phyloP scores from a whole-genome alignment of 1,140 invertebrate genomes.

The Drosophila oshimai region DNA sequence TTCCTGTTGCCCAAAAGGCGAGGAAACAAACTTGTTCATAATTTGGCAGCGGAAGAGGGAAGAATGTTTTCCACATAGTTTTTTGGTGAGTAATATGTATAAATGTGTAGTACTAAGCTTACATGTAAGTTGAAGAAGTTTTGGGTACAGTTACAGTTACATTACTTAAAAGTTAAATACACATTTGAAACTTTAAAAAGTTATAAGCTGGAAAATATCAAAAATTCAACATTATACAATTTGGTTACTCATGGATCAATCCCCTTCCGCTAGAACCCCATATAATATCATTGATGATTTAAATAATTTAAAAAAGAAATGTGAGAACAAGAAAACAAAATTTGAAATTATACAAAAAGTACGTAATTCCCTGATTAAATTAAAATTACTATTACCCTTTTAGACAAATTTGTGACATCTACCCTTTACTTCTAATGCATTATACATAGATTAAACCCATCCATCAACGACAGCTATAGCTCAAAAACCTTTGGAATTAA shows the following conservation, averaged over 20 bases:
- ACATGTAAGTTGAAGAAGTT: constrained; percentile 7
- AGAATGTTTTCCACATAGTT: constrained; percentile 1
- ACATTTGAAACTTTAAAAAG: too few relatives aligned
- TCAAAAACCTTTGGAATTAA: constrained; percentile 19
- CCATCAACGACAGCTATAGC: constrained; percentile 17
- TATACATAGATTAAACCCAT: constrained; percentile 4
- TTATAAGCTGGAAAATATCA: too few relatives aligned
- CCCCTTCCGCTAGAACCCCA: too few relatives aligned
- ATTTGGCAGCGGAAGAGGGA: constrained; percentile 1
- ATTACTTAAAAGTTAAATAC: background rate
- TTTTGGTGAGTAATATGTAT: constrained; percentile 18
- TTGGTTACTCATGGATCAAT: too few relatives aligned
- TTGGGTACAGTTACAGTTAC: background rate
- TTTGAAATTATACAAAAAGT: background rate
- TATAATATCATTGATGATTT: too few relatives aligned
- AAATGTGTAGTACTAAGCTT: background rate
- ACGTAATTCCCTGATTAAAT: background rate
- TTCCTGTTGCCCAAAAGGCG: constrained; percentile 24
- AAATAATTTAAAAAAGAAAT: too few relatives aligned
- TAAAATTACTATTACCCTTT: background rate
- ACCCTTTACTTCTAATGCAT: background rate
- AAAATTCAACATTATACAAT: too few relatives aligned
- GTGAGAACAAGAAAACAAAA: background rate
- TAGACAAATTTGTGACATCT: background rate
- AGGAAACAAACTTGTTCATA: constrained; percentile 42